These are phyloP conservation scores for Poeciliopsis turrubarensis DNA, from an alignment of 2,113 vertebrate species.

Conservation along the genomic window DNA sequence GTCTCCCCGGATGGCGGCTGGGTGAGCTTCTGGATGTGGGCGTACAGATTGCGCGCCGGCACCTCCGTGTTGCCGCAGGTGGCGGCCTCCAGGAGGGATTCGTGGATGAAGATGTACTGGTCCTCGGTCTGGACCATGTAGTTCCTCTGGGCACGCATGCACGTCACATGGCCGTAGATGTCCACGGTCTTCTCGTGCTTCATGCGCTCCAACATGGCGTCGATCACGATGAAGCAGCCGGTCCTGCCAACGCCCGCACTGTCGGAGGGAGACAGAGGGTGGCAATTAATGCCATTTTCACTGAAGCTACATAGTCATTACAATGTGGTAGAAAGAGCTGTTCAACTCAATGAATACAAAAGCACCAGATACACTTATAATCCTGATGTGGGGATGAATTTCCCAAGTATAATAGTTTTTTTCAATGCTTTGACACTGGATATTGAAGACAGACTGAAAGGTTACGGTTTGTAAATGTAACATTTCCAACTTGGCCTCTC, in stretches of 20 bases:
- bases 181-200: constrained; percentile 96
- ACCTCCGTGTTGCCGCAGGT: constrained; percentile 92
- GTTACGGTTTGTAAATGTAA: background rate
- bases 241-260: constrained; percentile 94
- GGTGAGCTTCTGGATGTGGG: constrained; percentile 96
- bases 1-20: constrained; percentile 93
- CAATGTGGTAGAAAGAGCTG: background rate
- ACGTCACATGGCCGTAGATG: constrained; percentile 95
- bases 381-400: background rate
- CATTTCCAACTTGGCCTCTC: background rate
- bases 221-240: constrained; percentile 93
- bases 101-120: constrained; percentile 97
- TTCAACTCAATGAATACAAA: background rate
- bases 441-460: background rate
- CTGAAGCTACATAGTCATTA: background rate
- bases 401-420: background rate
- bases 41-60: constrained; percentile 91
- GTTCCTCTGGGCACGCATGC: constrained; percentile 95
- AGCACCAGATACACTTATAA: constrained; percentile 2
- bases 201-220: constrained; percentile 96
- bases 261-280: constrained; percentile 7
- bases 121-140: constrained; percentile 99
- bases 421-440: constrained; percentile 1
- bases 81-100: constrained; percentile 92
- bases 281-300: background rate